Base-by-base conservation (phyloP, 2,888 invertebrate genomes). In the Cistogaster globosa region DNA sequence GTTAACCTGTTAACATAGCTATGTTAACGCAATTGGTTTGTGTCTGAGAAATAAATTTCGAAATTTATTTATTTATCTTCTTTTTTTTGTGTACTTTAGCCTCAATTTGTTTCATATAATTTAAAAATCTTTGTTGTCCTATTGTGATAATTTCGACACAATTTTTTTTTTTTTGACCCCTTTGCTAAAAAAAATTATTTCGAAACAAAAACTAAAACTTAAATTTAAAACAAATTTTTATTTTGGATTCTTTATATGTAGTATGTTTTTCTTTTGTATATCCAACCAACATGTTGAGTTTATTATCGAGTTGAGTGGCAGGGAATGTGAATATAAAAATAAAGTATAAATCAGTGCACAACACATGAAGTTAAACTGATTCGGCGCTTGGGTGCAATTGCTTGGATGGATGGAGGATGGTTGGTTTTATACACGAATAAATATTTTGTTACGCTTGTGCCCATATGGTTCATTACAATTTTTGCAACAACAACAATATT, bases 401-500 rank as follows among this genome's bases (percentile, higher is more conserved):
- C 20, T 57, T 42, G 45, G 63, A 78, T 62, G 69, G 60, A 20
- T 78, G 53, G n/a, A n/a, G n/a, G 62, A 38, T 71, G 45, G 18
- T 57, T 48, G 45, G 22, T 67, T 77, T 77, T 72, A 60, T 72
- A 74, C 48, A 55, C 48, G 81, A 48, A 81, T 81, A 75, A 81
- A 75, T 42, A 57, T 58, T 79, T 83, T 32, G 74, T 75, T 79
- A 48, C 65, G 79, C 75, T 69, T 83, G 83, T 83, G 79, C 79
- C 83, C 79, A 75, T 79, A 58, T 79, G 83, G 48, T 63, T 68
- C 68, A 74, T 78, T 78, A 55, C 74, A 68, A 74, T 20, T 20
- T 22, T 14, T 42, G 45, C 12, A 45, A 42, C 16, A 58, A 20
- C 32, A 22, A 0, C 26, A 63, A 20, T 38, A n/a, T n/a, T n/a